Evolutionary conservation across 2,888 invertebrate genomes (phyloP).

Genomic region (Encarsia formosa): DNA sequence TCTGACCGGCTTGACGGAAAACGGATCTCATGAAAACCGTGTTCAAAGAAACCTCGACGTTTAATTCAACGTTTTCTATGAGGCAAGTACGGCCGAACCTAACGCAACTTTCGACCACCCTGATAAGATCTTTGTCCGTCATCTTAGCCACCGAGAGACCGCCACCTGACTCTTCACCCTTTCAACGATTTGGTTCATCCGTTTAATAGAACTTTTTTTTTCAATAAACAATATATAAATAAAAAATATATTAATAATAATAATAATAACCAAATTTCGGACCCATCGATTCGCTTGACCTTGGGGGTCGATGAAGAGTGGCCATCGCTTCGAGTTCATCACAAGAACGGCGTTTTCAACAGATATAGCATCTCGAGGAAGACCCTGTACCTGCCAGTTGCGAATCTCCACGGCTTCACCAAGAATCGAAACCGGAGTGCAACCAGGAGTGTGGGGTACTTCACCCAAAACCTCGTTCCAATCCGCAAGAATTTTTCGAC

Average conservation of each 20-base stretch:
- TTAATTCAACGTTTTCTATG: conserved; percentile 80
- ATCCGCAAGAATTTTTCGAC: conserved; percentile 59
- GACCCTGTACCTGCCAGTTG: conserved; percentile 79
- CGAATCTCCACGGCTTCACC: conserved; percentile 74
- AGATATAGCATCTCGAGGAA: conserved; percentile 80
- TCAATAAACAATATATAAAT: no score
- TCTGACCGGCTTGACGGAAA: conserved; percentile 71
- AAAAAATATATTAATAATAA: no score
- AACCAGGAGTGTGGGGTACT: conserved; percentile 66
- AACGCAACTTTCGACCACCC: conserved; percentile 63
- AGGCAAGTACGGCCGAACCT: conserved; percentile 72
- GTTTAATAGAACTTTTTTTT: no score
- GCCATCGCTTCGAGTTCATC: conserved; percentile 79
- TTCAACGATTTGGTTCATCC: no score
- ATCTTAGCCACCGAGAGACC: conserved; percentile 69
- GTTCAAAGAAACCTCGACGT: conserved; percentile 81
- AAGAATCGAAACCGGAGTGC: conserved; percentile 64
- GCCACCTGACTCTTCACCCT: conserved; percentile 62
- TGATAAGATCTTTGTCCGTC: conserved; percentile 66
- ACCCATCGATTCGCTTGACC: conserved; percentile 92
- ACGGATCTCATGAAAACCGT: conserved; percentile 76
- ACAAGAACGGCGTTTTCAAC: conserved; percentile 87
- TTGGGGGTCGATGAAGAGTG: conserved; percentile 89
- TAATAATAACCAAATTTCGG: conserved; percentile 82
- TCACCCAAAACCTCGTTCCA: conserved; percentile 53